These are phyloP conservation scores for Selene dorsalis DNA, from an alignment of 2,797 vertebrate species.

Conservation along the genomic window DNA sequence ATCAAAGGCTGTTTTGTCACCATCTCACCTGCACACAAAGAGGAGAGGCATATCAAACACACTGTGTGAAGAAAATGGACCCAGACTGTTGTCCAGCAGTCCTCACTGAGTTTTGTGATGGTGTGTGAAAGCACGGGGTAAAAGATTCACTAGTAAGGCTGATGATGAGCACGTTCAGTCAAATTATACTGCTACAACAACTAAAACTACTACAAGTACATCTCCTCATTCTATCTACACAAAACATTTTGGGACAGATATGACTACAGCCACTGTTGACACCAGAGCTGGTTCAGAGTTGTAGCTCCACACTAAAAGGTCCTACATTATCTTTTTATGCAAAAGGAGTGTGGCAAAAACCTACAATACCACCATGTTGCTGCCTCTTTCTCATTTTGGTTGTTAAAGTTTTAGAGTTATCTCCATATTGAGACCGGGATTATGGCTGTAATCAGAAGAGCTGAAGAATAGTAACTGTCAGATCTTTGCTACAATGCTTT, in stretches of 20 bases:
- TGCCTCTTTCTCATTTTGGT: neutral
- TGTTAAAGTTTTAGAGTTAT: neutral
- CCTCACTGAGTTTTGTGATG: neutral
- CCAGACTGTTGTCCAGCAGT: neutral
- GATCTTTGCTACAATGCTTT: neutral
- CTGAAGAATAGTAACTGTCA: neutral
- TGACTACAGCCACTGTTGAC: neutral
- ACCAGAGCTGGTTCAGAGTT: no score
- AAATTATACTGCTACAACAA: no score
- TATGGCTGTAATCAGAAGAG: neutral
- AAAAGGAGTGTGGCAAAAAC: neutral
- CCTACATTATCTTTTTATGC: neutral
- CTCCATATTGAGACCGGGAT: neutral
- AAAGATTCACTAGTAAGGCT: no score
- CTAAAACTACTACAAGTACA: no score
- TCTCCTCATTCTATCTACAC: neutral
- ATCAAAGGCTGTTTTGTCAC: slow-evolving; percentile 97
- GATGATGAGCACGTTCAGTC: no score
- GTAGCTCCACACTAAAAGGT: no score
- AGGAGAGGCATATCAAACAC: neutral
- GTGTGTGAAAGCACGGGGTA: neutral
- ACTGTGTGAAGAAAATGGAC: no score
- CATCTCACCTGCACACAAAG: slow-evolving; percentile 89
- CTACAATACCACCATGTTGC: neutral
- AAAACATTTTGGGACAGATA: neutral